Evolutionary conservation across 2,113 vertebrate genomes (phyloP).

Genomic region (Puffinus mauretanicus): DNA sequence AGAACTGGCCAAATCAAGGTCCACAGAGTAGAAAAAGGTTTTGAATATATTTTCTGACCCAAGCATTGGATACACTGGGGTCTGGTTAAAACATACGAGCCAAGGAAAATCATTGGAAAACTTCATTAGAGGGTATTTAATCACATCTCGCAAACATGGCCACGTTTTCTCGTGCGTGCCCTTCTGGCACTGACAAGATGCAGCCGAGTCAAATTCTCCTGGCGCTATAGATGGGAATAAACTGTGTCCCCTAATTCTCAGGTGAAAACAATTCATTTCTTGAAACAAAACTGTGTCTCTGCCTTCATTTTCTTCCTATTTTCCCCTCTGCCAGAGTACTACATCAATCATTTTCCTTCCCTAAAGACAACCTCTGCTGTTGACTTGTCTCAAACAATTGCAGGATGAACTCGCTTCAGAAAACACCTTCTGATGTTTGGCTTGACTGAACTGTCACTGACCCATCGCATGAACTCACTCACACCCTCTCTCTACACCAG

Average conservation of each 20-base stretch:
- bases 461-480: background rate
- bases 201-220: background rate
- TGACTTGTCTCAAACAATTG: background rate
- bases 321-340: background rate
- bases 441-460: background rate
- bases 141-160: background rate
- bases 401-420: background rate
- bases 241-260: background rate
- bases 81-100: background rate
- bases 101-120: background rate
- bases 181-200: background rate
- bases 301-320: background rate
- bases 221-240: background rate
- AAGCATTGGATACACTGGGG: background rate
- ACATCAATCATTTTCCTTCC: background rate
- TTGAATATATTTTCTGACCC: background rate
- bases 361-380: background rate
- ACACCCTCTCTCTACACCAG: background rate
- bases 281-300: background rate
- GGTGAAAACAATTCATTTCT: background rate
- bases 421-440: background rate
- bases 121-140: background rate
- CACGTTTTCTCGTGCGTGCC: rapidly evolving
- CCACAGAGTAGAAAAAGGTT: background rate
- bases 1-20: background rate